These are phyloP conservation scores for Schizopygopsis malacanthus DNA, from an alignment of 2,797 vertebrate species.

Conservation along the genomic window DNA sequence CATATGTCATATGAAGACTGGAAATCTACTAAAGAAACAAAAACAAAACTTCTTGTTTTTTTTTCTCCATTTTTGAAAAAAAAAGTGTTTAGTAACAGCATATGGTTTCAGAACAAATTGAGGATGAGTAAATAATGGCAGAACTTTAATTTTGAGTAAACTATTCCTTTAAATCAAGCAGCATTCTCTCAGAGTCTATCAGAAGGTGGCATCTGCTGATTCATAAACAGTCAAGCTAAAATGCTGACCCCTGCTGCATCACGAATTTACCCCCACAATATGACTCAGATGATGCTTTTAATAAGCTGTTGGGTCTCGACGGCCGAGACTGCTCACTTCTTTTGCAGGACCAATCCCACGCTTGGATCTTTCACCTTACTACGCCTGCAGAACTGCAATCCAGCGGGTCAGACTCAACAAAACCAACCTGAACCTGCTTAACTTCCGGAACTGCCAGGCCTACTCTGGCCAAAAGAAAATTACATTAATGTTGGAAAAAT, in stretches of 20 bases:
- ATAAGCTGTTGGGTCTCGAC: conserved; percentile 42
- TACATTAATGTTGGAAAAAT: conserved; percentile 28
- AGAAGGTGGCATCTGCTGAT: conserved; percentile 48
- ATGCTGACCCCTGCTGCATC: conserved; percentile 26
- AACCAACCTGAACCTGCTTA: conserved; percentile 5
- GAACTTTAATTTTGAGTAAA: background rate
- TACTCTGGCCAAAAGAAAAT: conserved; percentile 40
- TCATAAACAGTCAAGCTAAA: conserved; percentile 42
- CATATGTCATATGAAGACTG: background rate
- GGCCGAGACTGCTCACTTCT: conserved; percentile 31
- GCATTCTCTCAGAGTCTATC: conserved; percentile 35
- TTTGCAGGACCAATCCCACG: conserved; percentile 4
- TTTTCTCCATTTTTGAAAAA: background rate
- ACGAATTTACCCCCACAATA: conserved; percentile 48
- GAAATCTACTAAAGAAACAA: background rate
- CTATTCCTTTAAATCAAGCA: conserved; percentile 21
- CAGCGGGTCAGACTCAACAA: conserved; percentile 8
- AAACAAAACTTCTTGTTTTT: background rate
- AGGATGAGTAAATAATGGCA: background rate
- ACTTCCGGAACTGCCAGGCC: conserved; percentile 8
- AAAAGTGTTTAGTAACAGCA: background rate
- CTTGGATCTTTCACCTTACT: background rate
- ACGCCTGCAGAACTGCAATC: conserved; percentile 5
- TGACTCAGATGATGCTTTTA: conserved; percentile 56
- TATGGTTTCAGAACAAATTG: background rate